These are phyloP conservation scores for Chymomyza procnemis DNA, from an alignment of 2,888 invertebrate species.

Conservation along the genomic window DNA sequence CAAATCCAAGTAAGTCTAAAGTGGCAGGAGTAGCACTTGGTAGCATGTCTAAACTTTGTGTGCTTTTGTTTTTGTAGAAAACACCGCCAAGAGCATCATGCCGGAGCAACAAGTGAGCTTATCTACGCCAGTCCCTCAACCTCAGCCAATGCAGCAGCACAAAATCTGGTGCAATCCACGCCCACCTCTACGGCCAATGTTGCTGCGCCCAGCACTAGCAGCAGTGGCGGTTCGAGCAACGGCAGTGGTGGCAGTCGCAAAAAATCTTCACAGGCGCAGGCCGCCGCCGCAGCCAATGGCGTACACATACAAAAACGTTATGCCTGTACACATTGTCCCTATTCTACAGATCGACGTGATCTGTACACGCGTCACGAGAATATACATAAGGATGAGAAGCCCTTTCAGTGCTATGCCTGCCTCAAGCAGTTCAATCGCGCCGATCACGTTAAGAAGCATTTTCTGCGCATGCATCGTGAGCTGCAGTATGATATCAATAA, in stretches of 20 bases:
- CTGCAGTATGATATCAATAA: conserved; percentile 91
- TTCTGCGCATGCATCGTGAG: conserved; percentile 93
- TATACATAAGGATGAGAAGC: conserved; percentile 95
- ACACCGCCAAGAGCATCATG: conserved; percentile 72
- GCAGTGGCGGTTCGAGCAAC: conserved; percentile 55
- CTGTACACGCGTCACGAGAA: conserved; percentile 94
- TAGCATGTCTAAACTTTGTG: not conserved
- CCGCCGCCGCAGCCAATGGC: conserved; percentile 66
- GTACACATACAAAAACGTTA: conserved; percentile 84
- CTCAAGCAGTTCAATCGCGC: conserved; percentile 95
- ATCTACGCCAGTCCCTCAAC: conserved; percentile 76
- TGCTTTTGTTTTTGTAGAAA: conserved; percentile 63
- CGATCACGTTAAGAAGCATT: conserved; percentile 96
- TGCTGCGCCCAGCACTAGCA: conserved; percentile 30
- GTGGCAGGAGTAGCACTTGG: not conserved
- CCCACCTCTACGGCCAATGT: conserved; percentile 59
- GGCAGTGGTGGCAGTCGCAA: conserved; percentile 57
- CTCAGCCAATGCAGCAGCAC: conserved; percentile 61
- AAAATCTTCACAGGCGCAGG: conserved; percentile 60
- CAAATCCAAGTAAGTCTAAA: conserved; percentile 71
- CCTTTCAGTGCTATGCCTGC: conserved; percentile 95
- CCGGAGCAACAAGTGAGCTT: conserved; percentile 53
- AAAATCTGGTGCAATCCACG: conserved; percentile 66
- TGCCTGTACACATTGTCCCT: conserved; percentile 92
- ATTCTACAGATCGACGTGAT: conserved; percentile 94